These are phyloP conservation scores for Brachirus orientalis DNA, from an alignment of 2,113 vertebrate species.

Conservation along the genomic window DNA sequence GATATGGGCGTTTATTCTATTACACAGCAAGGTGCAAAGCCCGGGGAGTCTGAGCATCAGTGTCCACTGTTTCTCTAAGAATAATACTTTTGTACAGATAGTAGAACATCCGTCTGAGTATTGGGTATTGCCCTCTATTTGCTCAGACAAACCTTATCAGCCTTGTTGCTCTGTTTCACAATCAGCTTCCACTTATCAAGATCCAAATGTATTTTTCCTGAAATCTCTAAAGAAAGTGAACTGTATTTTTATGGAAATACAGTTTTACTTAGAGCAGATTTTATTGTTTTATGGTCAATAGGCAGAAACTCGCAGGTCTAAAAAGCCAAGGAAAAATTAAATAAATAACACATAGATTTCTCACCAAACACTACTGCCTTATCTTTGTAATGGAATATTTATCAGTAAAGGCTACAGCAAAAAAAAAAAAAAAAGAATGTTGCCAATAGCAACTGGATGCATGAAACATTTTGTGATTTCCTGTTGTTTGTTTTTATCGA, in stretches of 20 bases:
- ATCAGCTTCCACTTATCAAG: slow-evolving; percentile 58
- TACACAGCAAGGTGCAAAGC: slow-evolving; percentile 68
- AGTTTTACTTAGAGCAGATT: no score
- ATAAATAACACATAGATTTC: slow-evolving; percentile 61
- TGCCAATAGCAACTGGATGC: slow-evolving; percentile 56
- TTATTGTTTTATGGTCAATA: no score
- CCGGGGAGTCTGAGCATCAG: slow-evolving; percentile 53
- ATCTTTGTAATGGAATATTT: slow-evolving; percentile 79
- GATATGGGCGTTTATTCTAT: slow-evolving; percentile 77
- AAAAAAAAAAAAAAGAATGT: slow-evolving; percentile 24
- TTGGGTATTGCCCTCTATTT: slow-evolving; percentile 58
- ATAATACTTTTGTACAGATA: slow-evolving; percentile 65
- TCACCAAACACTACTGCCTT: slow-evolving; percentile 50
- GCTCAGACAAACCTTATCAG: slow-evolving; percentile 68
- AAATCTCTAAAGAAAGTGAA: slow-evolving; percentile 35
- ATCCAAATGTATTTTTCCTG: slow-evolving; percentile 53
- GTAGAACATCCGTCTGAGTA: slow-evolving; percentile 56
- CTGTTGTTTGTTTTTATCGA: slow-evolving; percentile 49
- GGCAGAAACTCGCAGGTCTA: neutral
- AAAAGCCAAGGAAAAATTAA: slow-evolving; percentile 39
- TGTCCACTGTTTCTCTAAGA: slow-evolving; percentile 57
- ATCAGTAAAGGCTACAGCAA: slow-evolving; percentile 51
- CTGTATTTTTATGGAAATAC: neutral
- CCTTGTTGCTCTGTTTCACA: slow-evolving; percentile 52
- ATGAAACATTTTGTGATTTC: slow-evolving; percentile 64